Base-by-base conservation (phyloP, 2,797 vertebrate species). In the Enteromius anoplus region DNA sequence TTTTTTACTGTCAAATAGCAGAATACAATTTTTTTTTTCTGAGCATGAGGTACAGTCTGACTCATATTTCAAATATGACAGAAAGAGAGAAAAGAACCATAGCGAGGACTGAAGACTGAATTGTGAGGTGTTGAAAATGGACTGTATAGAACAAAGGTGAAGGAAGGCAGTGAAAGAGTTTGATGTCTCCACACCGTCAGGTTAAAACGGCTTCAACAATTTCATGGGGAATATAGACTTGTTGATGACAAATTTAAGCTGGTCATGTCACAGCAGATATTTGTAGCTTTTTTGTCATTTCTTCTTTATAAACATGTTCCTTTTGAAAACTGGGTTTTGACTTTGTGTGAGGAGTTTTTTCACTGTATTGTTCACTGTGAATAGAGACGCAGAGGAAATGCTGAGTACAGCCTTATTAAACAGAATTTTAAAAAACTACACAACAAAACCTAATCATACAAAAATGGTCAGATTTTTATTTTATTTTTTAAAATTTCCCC, bases 351-450 rank as follows among this genome's bases (percentile, higher is more conserved):
- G 62, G 19, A 72, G 29, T 60, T 45, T 45, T 81, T 26, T n/a
- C 55, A 45, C 21, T 51, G 21, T 21, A 51, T 81, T 73, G 42
- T 73, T 65, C 60, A 2, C n/a, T 73, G 14, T 49, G n/a, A 81
- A 73, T 72, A 8, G 42, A 29, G 15, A 42, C 21, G 1, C 21
- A 73, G 55, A 26, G 55, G 69, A 51, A 40, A 81, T 72, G 40
- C 42, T 62, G 69, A 72, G 79, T 3, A 19, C 23, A 37, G 45
- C 55, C 45, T 40, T 60, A 51, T 73, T 60, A 21, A 73, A 73
- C 29, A 6, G 8, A 49, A 10, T 51, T 73, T 12, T 49, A 19
- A 26, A 45, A 51, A 37, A 72, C 69, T 60, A 11, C 7, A 2
- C 14, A 15, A 51, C 55, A 64, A 34, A 34, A 51, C 9, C 9